phyloP scores from a whole-genome alignment of 2,888 invertebrate species.

The Acanthosepion esculentum region DNA sequence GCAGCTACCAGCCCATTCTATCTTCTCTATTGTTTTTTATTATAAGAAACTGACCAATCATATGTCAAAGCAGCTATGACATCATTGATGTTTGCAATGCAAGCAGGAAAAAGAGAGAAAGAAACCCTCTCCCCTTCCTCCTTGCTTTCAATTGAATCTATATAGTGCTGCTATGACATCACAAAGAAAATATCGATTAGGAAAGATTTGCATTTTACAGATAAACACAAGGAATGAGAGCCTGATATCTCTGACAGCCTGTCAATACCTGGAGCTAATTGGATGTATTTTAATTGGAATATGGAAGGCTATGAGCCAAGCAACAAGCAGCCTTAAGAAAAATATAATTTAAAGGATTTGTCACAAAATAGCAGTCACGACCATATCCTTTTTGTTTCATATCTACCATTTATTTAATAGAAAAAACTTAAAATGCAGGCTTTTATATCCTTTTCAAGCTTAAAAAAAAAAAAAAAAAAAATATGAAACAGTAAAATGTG shows the following conservation, averaged over 20 bases:
- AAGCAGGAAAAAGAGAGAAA: background rate
- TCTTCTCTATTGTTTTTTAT: background rate
- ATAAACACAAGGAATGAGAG: background rate
- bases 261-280: background rate
- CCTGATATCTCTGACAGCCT: background rate
- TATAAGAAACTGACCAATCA: background rate
- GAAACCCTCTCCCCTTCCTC: background rate
- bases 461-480: too few relatives aligned
- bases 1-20: background rate
- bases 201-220: background rate
- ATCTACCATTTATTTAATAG: too few relatives aligned
- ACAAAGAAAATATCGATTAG: conserved; percentile 15
- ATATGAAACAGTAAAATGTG: too few relatives aligned
- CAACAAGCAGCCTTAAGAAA: too few relatives aligned
- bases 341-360: too few relatives aligned
- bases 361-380: too few relatives aligned
- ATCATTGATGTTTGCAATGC: background rate
- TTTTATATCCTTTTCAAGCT: too few relatives aligned
- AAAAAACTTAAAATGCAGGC: too few relatives aligned
- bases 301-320: background rate
- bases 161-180: conserved; percentile 33
- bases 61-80: background rate
- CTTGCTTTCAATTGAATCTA: background rate
- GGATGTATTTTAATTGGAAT: conserved; percentile 15
- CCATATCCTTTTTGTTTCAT: too few relatives aligned